These are phyloP conservation scores for Laupala kohalensis DNA, from an alignment of 1,140 invertebrate genomes.

Conservation along the genomic window DNA sequence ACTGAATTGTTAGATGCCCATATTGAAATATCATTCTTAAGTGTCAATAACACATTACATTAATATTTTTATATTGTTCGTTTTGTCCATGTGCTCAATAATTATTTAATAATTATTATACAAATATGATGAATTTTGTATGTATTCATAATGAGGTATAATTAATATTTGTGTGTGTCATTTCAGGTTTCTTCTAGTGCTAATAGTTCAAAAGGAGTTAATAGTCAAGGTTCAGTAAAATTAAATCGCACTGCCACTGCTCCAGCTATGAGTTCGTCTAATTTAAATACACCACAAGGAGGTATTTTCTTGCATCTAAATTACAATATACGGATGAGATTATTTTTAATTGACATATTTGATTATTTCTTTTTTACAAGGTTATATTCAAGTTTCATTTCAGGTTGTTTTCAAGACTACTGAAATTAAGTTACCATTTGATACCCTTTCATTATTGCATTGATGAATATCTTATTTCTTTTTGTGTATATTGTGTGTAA, in stretches of 20 bases:
- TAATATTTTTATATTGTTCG: not conserved
- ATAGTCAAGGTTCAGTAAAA: conserved; percentile 3
- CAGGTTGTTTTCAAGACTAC: no score
- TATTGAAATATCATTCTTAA: not conserved
- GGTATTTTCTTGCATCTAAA: not conserved
- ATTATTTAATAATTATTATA: no score
- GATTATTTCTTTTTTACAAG: no score
- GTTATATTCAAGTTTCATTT: no score
- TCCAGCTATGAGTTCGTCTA: conserved; percentile 2
- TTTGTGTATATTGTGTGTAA: no score
- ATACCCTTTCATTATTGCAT: no score
- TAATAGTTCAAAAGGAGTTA: not conserved
- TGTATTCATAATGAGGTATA: no score
- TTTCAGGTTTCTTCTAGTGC: conserved; percentile 9
- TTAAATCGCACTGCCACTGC: conserved; percentile 2
- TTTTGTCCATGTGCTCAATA: no score
- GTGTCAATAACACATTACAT: not conserved
- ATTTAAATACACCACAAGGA: conserved; percentile 4
- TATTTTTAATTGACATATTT: not conserved
- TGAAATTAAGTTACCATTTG: no score
- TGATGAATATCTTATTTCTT: no score
- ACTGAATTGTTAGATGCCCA: no score
- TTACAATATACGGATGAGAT: not conserved
- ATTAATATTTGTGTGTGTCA: not conserved
- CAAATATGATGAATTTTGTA: no score